Conservation (phyloP, 2,797 vertebrate species). For the Remorina albescens region DNA sequence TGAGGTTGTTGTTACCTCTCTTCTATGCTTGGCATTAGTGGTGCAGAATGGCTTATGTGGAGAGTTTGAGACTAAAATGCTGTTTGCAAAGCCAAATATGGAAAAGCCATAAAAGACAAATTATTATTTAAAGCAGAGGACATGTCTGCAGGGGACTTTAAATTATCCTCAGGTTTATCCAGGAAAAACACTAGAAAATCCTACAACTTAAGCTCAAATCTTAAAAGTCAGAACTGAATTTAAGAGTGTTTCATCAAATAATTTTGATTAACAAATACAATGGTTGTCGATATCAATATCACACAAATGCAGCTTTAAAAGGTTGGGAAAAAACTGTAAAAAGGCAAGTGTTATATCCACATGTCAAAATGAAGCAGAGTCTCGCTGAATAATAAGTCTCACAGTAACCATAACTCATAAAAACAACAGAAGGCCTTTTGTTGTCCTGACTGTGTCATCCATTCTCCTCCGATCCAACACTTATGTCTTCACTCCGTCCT, state of each 20-base stretch:
- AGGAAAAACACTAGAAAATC: neutral
- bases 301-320: neutral
- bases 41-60: no score
- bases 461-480: conserved; percentile 13
- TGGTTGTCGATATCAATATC: neutral
- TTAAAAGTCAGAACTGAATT: no score
- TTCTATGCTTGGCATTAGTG: no score
- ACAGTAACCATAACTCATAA: neutral
- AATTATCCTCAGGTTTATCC: neutral
- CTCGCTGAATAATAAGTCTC: no score
- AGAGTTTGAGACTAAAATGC: no score
- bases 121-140: no score
- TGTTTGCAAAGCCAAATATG: no score
- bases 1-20: no score
- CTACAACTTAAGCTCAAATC: neutral
- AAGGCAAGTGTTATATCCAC: neutral
- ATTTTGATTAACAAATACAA: neutral
- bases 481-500: conserved; percentile 43
- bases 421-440: no score
- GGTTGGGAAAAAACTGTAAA: neutral
- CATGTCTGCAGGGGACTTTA: no score
- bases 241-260: neutral
- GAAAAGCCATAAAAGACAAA: no score
- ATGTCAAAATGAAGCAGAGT: neutral
- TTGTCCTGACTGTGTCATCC: conserved; percentile 4